A percentile compares a stretch with the other conserved stretches of the same genome.
Conservation (phyloP, 2,113 vertebrate genomes). For the Tyto alba region DNA sequence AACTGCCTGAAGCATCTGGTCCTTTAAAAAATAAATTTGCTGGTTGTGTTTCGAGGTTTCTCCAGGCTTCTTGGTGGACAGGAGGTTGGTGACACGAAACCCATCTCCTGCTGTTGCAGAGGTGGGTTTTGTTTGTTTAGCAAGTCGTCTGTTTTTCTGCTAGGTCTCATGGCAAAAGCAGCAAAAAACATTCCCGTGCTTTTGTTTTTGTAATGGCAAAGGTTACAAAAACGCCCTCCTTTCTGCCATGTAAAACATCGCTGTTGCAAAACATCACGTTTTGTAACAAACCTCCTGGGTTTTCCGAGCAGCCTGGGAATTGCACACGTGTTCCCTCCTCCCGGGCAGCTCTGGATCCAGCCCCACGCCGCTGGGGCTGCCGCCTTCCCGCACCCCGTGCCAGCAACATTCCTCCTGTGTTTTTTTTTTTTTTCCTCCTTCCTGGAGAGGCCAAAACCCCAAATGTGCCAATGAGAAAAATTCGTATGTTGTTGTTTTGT, state of each 20-base stretch:
- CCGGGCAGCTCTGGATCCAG: accelerated
- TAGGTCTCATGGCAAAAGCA: background rate
- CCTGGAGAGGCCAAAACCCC: background rate
- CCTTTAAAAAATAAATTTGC: background rate
- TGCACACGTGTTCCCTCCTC: background rate
- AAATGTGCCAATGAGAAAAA: background rate
- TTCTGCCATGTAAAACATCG: accelerated
- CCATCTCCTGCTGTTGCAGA: background rate
- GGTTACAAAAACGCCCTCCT: background rate
- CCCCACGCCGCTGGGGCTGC: background rate
- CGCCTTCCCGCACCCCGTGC: background rate
- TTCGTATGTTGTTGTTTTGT: accelerated
- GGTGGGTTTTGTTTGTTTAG: background rate
- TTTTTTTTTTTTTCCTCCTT: slow-evolving; percentile 9
- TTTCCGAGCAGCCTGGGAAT: background rate
- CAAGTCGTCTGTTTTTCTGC: background rate
- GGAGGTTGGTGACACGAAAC: background rate
- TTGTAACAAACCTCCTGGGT: background rate
- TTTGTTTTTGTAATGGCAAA: background rate
- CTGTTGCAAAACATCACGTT: background rate
- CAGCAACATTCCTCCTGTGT: background rate
- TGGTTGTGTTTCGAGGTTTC: background rate
- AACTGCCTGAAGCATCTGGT: accelerated
- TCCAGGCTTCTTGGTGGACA: background rate
- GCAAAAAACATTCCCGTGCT: background rate